Evolutionary conservation across 92 coral and sea anemone genomes (phyloP).

Genomic region (Zoanthus solanderi): DNA sequence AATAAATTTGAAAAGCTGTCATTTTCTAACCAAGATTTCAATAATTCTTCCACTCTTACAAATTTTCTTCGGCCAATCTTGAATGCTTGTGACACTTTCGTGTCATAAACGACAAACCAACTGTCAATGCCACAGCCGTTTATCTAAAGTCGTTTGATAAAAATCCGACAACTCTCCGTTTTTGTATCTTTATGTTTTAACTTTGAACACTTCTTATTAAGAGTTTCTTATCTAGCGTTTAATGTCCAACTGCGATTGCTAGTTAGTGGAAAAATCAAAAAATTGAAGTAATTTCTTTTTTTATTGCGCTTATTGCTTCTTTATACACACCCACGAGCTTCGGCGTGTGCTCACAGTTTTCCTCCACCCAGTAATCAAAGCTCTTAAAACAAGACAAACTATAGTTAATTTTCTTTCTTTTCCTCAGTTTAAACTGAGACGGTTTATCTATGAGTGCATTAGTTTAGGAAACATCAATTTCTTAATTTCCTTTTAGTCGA

Average conservation of each 20-base stretch:
- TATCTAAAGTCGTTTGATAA: conserved; percentile 75
- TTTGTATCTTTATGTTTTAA: conserved; percentile 78
- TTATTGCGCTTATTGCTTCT: conserved; percentile 17
- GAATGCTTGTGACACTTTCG: conserved; percentile 26
- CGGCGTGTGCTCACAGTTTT: neutral
- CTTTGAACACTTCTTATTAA: conserved; percentile 83
- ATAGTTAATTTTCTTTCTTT: conserved; percentile 4
- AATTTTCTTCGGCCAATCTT: conserved; percentile 21
- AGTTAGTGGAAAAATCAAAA: conserved; percentile 63
- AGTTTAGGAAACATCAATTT: conserved; percentile 85
- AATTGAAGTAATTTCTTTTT: conserved; percentile 42
- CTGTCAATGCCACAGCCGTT: conserved; percentile 81
- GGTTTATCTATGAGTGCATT: conserved; percentile 74
- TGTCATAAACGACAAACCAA: conserved; percentile 31
- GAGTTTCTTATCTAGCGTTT: conserved; percentile 73
- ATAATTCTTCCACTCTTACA: neutral
- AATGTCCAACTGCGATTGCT: conserved; percentile 74
- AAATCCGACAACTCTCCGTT: conserved; percentile 51
- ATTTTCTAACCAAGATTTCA: neutral
- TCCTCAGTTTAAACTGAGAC: conserved; percentile 53
- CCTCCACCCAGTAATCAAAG: neutral
- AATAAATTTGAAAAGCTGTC: conserved; percentile 11
- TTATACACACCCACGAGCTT: conserved; percentile 14
- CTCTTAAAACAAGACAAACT: conserved; percentile 26
- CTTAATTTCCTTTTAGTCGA: conserved; percentile 77